A percentile compares a stretch with the other conserved stretches of the same genome.
phyloP scores from a whole-genome alignment of 2,113 vertebrate species.

The Chiloscyllium plagiosum region DNA sequence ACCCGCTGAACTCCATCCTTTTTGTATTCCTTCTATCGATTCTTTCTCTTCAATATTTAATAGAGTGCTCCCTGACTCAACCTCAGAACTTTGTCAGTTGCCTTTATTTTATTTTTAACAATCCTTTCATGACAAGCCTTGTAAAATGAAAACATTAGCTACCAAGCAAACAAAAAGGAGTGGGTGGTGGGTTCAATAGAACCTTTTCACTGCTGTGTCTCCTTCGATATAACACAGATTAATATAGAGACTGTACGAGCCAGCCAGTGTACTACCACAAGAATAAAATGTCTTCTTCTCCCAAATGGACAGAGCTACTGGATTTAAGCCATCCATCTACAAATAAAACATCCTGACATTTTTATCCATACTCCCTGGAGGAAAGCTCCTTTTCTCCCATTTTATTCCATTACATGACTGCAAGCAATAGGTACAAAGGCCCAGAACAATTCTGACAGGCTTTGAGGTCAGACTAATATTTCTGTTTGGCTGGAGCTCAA shows the following conservation, averaged over 20 bases:
- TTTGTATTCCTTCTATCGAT: neutral
- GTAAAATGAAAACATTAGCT: constrained; percentile 21
- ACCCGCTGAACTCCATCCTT: neutral
- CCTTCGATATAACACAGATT: neutral
- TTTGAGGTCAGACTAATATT: constrained; percentile 22
- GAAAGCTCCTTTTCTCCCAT: constrained; percentile 16
- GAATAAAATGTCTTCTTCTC: constrained; percentile 21
- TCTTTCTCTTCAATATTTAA: constrained; percentile 9
- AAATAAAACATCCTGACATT: constrained; percentile 17
- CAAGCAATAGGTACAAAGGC: constrained; percentile 17
- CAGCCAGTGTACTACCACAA: neutral
- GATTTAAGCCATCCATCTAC: constrained; percentile 15
- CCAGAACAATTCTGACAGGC: constrained; percentile 1
- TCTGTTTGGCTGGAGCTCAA: neutral
- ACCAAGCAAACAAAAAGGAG: neutral
- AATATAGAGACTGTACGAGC: neutral
- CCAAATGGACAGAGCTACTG: constrained; percentile 5
- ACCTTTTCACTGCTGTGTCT: neutral
- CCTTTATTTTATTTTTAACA: constrained; percentile 28
- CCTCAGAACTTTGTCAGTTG: neutral
- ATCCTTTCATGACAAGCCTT: neutral
- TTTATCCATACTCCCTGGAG: constrained; percentile 1
- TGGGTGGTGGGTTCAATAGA: neutral
- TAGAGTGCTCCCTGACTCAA: neutral
- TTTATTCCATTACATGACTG: constrained; percentile 31